A percentile compares a stretch with the other conserved stretches of the same genome.
Conservation (phyloP, 2,888 invertebrate species). For the Microctonus aethiopoides region DNA sequence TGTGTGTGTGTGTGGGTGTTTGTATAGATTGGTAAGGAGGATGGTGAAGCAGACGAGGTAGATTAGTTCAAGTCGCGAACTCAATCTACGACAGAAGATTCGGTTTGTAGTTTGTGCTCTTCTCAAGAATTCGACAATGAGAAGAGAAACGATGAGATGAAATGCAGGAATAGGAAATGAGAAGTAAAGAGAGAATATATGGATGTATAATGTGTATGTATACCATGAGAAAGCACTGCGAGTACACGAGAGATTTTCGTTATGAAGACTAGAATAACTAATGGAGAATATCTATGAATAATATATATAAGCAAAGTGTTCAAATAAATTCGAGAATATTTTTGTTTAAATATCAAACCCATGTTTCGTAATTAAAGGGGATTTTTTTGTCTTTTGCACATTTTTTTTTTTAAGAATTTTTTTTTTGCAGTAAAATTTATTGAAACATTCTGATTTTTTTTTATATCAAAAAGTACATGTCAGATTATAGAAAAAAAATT, state of each 20-base stretch:
- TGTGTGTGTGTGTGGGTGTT: conserved; percentile 24
- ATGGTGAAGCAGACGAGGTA: conserved; percentile 31
- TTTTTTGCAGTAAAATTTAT: too few relatives aligned
- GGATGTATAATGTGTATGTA: too few relatives aligned
- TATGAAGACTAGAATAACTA: conserved; percentile 24
- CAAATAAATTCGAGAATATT: not conserved
- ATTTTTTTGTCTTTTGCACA: too few relatives aligned
- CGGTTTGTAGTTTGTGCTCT: conserved; percentile 51
- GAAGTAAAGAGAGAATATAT: conserved; percentile 4
- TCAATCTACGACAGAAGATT: conserved; percentile 55
- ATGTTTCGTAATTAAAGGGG: too few relatives aligned
- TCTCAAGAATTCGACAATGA: conserved; percentile 22
- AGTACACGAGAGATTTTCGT: conserved; percentile 13
- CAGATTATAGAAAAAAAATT: too few relatives aligned
- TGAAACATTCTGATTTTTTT: too few relatives aligned
- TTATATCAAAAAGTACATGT: too few relatives aligned
- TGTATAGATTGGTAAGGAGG: not conserved
- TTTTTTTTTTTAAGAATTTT: too few relatives aligned
- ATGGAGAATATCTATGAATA: conserved; percentile 14
- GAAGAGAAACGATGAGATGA: not conserved
- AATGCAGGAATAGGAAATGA: not conserved
- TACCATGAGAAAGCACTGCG: conserved; percentile 15
- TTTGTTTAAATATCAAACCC: too few relatives aligned
- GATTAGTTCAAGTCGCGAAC: conserved; percentile 55
- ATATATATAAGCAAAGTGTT: not conserved